These are phyloP conservation scores for Aphaenogaster rudis DNA, from an alignment of 1,140 invertebrate genomes.

Conservation along the genomic window DNA sequence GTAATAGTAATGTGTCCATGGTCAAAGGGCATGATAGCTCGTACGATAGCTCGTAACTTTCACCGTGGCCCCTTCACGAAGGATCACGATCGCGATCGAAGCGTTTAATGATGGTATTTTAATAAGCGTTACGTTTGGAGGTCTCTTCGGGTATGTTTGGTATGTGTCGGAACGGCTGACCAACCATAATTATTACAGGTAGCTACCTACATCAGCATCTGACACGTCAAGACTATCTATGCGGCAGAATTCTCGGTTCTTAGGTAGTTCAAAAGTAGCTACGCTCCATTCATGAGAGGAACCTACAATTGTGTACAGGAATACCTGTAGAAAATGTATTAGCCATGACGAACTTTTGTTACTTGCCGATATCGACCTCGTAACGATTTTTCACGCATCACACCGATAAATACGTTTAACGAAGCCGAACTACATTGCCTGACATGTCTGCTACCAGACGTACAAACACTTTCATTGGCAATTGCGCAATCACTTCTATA, in stretches of 20 bases:
- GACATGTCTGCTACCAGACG: not conserved
- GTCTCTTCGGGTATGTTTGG: conserved; percentile 45
- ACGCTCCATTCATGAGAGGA: conserved; percentile 72
- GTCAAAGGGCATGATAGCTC: conserved; percentile 1
- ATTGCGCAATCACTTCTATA: conserved; percentile 48
- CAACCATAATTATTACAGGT: conserved; percentile 70
- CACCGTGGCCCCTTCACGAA: conserved; percentile 53
- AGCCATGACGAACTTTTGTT: conserved; percentile 43
- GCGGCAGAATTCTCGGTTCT: conserved; percentile 56
- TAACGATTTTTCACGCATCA: conserved; percentile 55
- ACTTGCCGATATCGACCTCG: conserved; percentile 8
- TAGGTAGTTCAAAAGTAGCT: conserved; percentile 69
- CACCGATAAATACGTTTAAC: conserved; percentile 16
- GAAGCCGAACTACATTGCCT: conserved; percentile 30
- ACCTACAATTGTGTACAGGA: conserved; percentile 47
- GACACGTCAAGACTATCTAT: conserved; percentile 57
- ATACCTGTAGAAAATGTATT: conserved; percentile 43
- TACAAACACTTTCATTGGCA: conserved; percentile 3
- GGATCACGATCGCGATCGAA: conserved; percentile 60
- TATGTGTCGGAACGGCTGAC: conserved; percentile 33
- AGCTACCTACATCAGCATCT: conserved; percentile 60
- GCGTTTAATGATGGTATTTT: conserved; percentile 73
- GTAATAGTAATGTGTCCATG: conserved; percentile 24
- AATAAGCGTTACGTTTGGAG: conserved; percentile 73
- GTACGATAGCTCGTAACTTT: conserved; percentile 36